phyloP scores from a whole-genome alignment of 2,797 vertebrate genomes.

The Alauda arvensis region DNA sequence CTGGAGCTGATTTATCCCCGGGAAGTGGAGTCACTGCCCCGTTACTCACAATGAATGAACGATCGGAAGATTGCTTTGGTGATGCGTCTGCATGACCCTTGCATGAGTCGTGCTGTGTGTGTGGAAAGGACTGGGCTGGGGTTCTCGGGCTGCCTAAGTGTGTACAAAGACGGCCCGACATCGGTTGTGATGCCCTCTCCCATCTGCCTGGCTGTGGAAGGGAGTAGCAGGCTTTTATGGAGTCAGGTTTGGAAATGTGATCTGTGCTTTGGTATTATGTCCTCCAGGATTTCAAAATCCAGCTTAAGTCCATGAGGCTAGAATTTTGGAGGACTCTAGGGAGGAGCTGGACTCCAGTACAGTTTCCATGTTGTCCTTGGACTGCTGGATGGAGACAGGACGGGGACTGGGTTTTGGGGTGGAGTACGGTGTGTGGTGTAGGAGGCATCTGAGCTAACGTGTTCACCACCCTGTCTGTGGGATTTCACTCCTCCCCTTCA shows the following conservation, averaged over 20 bases:
- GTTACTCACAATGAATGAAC: constrained; percentile 35
- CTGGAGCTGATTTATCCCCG: not conserved
- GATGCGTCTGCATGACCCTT: constrained; percentile 7
- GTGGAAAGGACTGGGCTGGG: not conserved
- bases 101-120: not conserved
- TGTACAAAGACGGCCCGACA: not conserved
- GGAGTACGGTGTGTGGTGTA: not conserved
- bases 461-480: constrained; percentile 27
- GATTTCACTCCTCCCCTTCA: not conserved
- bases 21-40: constrained; percentile 15
- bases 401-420: not conserved
- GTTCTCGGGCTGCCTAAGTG: not conserved
- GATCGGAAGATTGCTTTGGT: not conserved
- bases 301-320: not conserved
- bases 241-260: not conserved
- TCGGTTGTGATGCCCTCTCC: not conserved
- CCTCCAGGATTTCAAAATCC: not conserved
- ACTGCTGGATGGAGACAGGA: constrained; percentile 5
- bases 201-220: not conserved
- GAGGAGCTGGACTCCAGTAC: not conserved
- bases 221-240: not conserved
- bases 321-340: not conserved
- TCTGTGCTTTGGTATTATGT: not conserved
- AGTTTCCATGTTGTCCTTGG: constrained; percentile 15
- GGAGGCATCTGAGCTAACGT: constrained; percentile 51